Percentiles rank a stretch among this genome's conserved stretches.
These are phyloP conservation scores for Trypoxylus dichotomus DNA, from an alignment of 1,140 invertebrate species.

Conservation along the genomic window DNA sequence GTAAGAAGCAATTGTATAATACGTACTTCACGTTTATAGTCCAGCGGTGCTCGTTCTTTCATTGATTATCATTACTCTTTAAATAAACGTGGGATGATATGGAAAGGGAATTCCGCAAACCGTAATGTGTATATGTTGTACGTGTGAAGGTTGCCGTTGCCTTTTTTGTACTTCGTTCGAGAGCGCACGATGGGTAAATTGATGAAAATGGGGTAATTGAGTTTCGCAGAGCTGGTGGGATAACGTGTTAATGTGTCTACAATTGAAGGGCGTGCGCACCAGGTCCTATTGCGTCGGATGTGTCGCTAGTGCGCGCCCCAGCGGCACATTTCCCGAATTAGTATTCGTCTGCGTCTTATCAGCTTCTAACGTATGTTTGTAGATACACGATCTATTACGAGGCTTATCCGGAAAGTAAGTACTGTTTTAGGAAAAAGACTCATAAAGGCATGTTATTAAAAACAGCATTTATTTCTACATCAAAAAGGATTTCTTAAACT, in stretches of 20 bases:
- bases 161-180: constrained; percentile 18
- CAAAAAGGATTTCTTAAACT: no score
- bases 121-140: constrained; percentile 12
- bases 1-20: background rate
- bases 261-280: constrained; percentile 19
- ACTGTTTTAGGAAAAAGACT: no score
- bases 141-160: constrained; percentile 1
- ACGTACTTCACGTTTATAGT: background rate
- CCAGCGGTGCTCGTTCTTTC: background rate
- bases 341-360: background rate
- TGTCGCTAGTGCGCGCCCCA: background rate
- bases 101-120: constrained; percentile 5
- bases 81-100: constrained; percentile 22
- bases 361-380: background rate
- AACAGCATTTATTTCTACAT: no score
- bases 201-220: constrained; percentile 25
- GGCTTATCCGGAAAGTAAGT: no score
- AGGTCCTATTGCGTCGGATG: constrained; percentile 15
- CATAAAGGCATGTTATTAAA: no score
- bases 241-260: constrained; percentile 25
- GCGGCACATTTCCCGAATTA: constrained; percentile 16
- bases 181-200: constrained; percentile 24
- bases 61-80: constrained; percentile 24
- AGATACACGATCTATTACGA: no score
- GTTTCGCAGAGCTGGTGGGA: constrained; percentile 22